These are phyloP conservation scores for Spheniscus mendiculus DNA, from an alignment of 2,113 vertebrate species.

Conservation along the genomic window DNA sequence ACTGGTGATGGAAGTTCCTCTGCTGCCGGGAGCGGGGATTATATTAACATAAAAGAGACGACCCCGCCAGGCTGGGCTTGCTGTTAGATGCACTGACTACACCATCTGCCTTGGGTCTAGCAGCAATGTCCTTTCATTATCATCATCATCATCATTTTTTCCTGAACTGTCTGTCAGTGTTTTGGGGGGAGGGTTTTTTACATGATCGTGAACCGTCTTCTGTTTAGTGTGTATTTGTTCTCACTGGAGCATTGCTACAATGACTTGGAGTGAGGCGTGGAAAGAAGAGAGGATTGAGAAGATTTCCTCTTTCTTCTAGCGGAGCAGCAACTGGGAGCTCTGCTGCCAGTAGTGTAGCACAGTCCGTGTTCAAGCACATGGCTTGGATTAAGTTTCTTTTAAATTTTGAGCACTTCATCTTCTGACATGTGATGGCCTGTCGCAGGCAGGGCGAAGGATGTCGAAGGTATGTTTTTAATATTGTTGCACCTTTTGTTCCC, in stretches of 20 bases:
- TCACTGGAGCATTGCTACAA: background rate
- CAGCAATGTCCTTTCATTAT: background rate
- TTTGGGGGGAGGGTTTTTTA: no score
- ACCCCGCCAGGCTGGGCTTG: slow-evolving; percentile 72
- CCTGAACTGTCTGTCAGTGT: background rate
- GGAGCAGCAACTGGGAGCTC: background rate
- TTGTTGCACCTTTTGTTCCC: background rate
- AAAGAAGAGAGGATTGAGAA: background rate
- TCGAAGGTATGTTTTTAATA: background rate
- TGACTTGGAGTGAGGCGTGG: background rate
- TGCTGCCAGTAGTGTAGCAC: background rate
- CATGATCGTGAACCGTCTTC: background rate
- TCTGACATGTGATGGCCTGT: background rate
- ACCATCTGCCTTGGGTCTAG: background rate
- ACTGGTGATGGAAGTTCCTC: slow-evolving; percentile 50
- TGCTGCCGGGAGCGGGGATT: slow-evolving; percentile 71
- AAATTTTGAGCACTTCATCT: background rate
- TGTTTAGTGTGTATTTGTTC: background rate
- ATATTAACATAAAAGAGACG: slow-evolving; percentile 72
- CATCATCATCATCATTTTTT: background rate
- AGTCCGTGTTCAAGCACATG: fast-evolving
- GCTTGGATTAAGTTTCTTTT: background rate
- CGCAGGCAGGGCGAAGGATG: background rate
- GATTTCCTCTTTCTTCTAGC: background rate
- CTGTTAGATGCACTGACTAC: slow-evolving; percentile 44